Evolutionary conservation across 2,888 invertebrate species (phyloP), one percentile per base, ranked within the genome.

Genomic region (Trachelus troglodyta): DNA sequence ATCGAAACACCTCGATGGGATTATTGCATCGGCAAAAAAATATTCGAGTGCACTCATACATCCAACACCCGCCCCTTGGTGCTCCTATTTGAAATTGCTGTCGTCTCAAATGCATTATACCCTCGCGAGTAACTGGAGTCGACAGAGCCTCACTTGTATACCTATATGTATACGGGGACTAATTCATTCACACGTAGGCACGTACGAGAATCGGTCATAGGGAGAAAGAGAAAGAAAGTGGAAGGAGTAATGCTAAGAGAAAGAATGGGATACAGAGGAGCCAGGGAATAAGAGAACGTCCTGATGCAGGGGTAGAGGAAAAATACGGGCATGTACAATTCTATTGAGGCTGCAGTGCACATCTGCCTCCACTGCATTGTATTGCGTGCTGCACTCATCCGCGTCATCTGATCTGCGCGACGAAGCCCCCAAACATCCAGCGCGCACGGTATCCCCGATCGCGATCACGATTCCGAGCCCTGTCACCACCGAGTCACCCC

Each of bases 301-400:
- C 23, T 56, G 56, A 2, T 2, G 23, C 23, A 56, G 40, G 40
- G 40, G 23, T 56, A 56, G 40, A 56, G 15, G 56, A 56, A 9
- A 71, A 71, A 34, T 71, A 71, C 71, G 34, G 71, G 33, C 35
- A 74, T 31, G 69, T 80, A 73, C 56, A 81, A 81, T 85, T 83
- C 80, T 82, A 86, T 85, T 85, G 83, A 83, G 83, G 75, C 79
- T 9, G 56, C 56, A 81, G 79, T 83, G 83, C 87, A 86, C 89
- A 89, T 89, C 87, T 87, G 88, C 86, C 82, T 56, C 84, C 76
- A 81, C 79, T 82, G 85, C 85, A 85, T 87, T 88, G 85, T 88
- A 83, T 80, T 79, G 84, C 84, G 81, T 79, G 83, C 81, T 82
- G 85, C 84, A 84, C 85, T 88, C 85, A 85, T 87, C 85, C 87